Evolutionary conservation across 2,113 vertebrate species (phyloP).

Genomic region (Oncorhynchus nerka): DNA sequence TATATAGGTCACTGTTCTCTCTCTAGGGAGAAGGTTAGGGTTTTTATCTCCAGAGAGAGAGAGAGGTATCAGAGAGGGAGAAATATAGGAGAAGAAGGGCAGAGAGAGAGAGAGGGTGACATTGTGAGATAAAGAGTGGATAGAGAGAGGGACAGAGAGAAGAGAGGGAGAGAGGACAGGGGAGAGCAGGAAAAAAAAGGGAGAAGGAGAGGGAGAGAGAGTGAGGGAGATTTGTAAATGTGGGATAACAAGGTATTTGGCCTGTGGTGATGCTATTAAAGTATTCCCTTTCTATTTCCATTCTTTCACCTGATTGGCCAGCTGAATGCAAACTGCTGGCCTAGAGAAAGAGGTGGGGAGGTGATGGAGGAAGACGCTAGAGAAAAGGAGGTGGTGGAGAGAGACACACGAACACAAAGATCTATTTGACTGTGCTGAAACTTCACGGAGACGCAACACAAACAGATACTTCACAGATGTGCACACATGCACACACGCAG

Average conservation of each 20-base stretch:
- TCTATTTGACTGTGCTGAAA: too few relatives aligned
- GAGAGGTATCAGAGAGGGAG: slow-evolving; percentile 2
- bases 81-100: neutral
- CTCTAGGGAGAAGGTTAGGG: slow-evolving; percentile 66
- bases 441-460: neutral
- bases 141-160: too few relatives aligned
- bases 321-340: too few relatives aligned
- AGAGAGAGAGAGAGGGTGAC: neutral
- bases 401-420: slow-evolving; percentile 2
- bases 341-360: neutral
- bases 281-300: too few relatives aligned
- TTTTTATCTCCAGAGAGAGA: neutral
- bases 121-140: too few relatives aligned
- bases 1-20: slow-evolving; percentile 85
- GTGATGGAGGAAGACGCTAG: neutral
- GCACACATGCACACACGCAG: neutral
- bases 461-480: neutral
- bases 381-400: neutral
- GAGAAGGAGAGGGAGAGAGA: neutral
- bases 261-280: too few relatives aligned
- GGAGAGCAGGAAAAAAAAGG: neutral
- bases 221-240: neutral
- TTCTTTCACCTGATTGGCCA: too few relatives aligned
- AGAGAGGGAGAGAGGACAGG: neutral
- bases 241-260: too few relatives aligned